phyloP scores from a whole-genome alignment of 2,888 invertebrate species.

The Phengaris alcon region DNA sequence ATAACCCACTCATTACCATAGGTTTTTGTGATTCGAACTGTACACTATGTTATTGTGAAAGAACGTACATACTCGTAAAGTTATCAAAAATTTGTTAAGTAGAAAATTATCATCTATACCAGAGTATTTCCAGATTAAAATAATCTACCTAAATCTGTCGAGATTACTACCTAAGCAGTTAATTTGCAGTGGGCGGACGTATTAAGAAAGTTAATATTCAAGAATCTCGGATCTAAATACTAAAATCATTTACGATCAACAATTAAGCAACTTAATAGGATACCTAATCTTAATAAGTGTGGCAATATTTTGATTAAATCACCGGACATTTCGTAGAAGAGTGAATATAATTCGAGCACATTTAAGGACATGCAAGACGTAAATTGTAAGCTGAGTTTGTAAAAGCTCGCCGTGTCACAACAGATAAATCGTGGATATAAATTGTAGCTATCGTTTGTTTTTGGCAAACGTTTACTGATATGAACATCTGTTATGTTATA shows the following conservation, averaged over 20 bases:
- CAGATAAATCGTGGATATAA: constrained; percentile 44
- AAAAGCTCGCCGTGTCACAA: constrained; percentile 45
- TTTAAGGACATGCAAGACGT: constrained; percentile 39
- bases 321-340: constrained; percentile 24
- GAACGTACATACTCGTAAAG: no score
- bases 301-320: constrained; percentile 28
- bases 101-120: neutral
- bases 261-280: constrained; percentile 25
- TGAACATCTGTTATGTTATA: constrained; percentile 5
- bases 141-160: constrained; percentile 6
- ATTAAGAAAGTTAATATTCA: constrained; percentile 16
- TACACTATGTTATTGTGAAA: no score
- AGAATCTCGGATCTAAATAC: constrained; percentile 13
- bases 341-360: constrained; percentile 36
- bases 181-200: constrained; percentile 16
- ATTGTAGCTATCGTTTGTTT: constrained; percentile 41
- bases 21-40: neutral
- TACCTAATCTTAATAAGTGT: constrained; percentile 26
- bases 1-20: neutral
- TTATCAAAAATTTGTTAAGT: no score
- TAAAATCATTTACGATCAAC: constrained; percentile 22
- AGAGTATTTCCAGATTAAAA: neutral
- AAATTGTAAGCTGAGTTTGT: constrained; percentile 41
- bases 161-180: constrained; percentile 22
- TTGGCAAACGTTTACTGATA: constrained; percentile 44